These are phyloP conservation scores for Alethe diademata DNA, from an alignment of 2,113 vertebrate genomes.

Conservation along the genomic window DNA sequence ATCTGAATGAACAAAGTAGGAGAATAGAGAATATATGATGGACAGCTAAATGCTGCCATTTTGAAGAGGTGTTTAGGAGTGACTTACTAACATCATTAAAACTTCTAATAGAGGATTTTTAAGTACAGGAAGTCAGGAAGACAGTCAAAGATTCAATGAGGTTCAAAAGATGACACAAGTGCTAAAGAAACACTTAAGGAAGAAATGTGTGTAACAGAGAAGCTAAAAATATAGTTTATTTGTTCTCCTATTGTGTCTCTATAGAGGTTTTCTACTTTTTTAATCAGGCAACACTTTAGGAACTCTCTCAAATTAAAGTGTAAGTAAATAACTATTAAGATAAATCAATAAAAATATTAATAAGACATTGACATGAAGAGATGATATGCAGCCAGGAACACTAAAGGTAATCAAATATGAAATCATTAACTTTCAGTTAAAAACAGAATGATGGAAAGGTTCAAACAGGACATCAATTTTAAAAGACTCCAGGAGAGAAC, in stretches of 20 bases:
- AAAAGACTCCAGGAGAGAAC: neutral
- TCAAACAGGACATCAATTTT: neutral
- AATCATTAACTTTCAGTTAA: neutral
- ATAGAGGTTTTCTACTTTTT: neutral
- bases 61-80: neutral
- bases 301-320: neutral
- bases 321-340: neutral
- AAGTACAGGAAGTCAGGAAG: neutral
- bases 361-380: neutral
- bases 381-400: neutral
- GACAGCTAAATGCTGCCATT: neutral
- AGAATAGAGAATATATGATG: neutral
- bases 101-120: neutral
- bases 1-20: neutral
- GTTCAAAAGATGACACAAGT: neutral
- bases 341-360: neutral
- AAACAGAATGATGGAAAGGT: neutral
- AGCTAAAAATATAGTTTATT: neutral
- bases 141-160: neutral
- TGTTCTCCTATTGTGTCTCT: neutral
- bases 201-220: neutral
- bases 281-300: neutral
- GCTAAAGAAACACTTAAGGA: neutral
- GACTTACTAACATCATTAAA: neutral
- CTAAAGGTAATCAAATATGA: neutral